These are phyloP conservation scores for Drosophila saltans DNA, from an alignment of 1,140 invertebrate species.

Conservation along the genomic window DNA sequence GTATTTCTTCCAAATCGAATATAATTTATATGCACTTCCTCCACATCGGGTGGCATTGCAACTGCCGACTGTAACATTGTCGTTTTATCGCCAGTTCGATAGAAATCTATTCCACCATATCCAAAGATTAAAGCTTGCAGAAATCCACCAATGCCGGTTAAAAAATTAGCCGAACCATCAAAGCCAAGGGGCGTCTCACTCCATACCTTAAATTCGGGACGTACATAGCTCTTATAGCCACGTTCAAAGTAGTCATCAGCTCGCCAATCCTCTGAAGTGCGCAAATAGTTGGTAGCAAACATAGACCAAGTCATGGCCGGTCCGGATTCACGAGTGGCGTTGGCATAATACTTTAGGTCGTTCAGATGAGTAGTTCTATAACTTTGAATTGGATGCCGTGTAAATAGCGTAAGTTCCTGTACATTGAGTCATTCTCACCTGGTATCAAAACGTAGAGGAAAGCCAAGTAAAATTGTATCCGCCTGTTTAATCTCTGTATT, in stretches of 20 bases:
- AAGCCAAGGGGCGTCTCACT: constrained; percentile 84
- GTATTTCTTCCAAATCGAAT: constrained; percentile 37
- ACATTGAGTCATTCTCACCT: constrained; percentile 31
- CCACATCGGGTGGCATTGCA: constrained; percentile 45
- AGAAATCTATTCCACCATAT: constrained; percentile 84
- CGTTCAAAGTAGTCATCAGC: constrained; percentile 84
- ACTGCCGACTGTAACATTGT: not conserved
- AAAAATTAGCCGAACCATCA: constrained; percentile 85
- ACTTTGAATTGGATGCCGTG: not conserved
- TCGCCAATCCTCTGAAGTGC: constrained; percentile 68
- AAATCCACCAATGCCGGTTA: constrained; percentile 86
- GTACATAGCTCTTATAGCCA: constrained; percentile 84
- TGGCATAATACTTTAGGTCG: constrained; percentile 84
- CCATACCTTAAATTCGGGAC: constrained; percentile 85
- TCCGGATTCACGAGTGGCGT: constrained; percentile 84
- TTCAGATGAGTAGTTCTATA: constrained; percentile 81
- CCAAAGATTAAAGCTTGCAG: constrained; percentile 85
- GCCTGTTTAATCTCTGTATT: constrained; percentile 85
- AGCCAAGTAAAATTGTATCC: constrained; percentile 85
- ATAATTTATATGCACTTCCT: constrained; percentile 40
- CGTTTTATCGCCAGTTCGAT: constrained; percentile 63
- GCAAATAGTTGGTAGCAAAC: constrained; percentile 84
- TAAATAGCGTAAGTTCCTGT: no score
- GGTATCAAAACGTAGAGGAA: constrained; percentile 84
- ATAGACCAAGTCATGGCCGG: constrained; percentile 86